Evolutionary conservation across 2,888 invertebrate species (phyloP), one percentile per base, ranked within the genome.

Genomic region (Drosophila falleni): DNA sequence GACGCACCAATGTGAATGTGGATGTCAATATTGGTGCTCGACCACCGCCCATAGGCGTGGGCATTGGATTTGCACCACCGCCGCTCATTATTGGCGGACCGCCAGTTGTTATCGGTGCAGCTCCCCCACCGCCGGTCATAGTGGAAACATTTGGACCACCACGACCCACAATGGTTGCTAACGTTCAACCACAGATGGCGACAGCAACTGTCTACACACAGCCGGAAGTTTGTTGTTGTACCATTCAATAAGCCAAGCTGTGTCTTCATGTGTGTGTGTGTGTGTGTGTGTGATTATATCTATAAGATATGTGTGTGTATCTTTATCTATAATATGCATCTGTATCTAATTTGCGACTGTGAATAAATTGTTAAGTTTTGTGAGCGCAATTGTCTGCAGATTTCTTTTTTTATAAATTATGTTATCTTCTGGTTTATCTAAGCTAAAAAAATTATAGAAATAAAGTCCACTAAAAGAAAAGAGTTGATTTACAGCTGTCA

Each of bases 181-280:
- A 64, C 11, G 65, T 55, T 3, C 78, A 67, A 11, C 70, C 51
- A 1, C 77, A 49, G 13, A 26, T 77, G 37, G 73, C 82, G 55
- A 76, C 63, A 9, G 71, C 77, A 35, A 71, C 86, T 0, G 87
- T 87, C 33, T 85, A 85, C 50, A 69, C 82, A 26, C 72, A 80
- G 15, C 90, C 90, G 29, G 89, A 75, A 71, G 80, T 89, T 8
- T 70, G 78, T 47, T 87, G 87, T 53, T 91, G 91, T 65, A 63
- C 53, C 9, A 80, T 91, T 54, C 77, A 80, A 53, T 91, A 72
- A 81, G 33, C 31, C 26, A 13, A 15, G 16, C 33, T n/a, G 50
- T 4, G 15, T 10, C 3, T 35, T 16, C 16, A 13, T 16, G 33
- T 54, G 50, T 44, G 58, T 63, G 58, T 55, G 47, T 56, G 42